Conservation (phyloP, 2,113 vertebrate genomes). For the Xyrauchen texanus region DNA sequence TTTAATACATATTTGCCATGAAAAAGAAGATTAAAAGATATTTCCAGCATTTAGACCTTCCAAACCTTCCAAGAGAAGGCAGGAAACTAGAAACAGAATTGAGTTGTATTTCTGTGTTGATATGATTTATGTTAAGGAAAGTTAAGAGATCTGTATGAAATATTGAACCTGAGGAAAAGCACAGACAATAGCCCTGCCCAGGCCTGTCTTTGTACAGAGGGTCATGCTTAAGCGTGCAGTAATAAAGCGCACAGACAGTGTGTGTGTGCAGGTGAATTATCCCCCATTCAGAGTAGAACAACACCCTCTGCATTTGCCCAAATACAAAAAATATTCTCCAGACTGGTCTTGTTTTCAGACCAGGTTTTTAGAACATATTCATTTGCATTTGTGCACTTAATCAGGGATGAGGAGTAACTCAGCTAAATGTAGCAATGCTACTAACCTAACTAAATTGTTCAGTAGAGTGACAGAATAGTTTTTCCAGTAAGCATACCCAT, state of each 20-base stretch:
- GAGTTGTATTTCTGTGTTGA: neutral
- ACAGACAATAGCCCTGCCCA: slow-evolving; percentile 38
- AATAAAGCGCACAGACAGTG: slow-evolving; percentile 19
- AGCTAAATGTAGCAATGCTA: too few species aligned
- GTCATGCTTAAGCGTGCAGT: slow-evolving; percentile 13
- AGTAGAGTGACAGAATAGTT: too few species aligned
- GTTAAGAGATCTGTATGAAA: slow-evolving; percentile 38
- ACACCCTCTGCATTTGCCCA: slow-evolving; percentile 1
- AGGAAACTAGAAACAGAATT: slow-evolving; percentile 27
- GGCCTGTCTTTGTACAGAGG: slow-evolving; percentile 38
- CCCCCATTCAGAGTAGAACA: neutral
- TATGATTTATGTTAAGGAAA: slow-evolving; percentile 32
- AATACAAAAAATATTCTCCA: slow-evolving; percentile 14
- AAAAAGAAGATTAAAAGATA: neutral
- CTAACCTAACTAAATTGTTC: too few species aligned
- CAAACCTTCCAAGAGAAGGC: neutral
- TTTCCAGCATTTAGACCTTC: neutral
- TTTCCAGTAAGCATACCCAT: too few species aligned
- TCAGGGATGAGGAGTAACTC: neutral
- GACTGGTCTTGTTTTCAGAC: neutral
- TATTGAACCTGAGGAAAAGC: neutral
- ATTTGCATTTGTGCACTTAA: neutral
- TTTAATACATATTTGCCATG: slow-evolving; percentile 4
- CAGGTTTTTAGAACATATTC: neutral
- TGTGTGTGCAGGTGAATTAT: slow-evolving; percentile 33